Evolutionary conservation across 2,888 invertebrate species (phyloP), one percentile per base, ranked within the genome.

Genomic region (Dicyrtomina minuta): DNA sequence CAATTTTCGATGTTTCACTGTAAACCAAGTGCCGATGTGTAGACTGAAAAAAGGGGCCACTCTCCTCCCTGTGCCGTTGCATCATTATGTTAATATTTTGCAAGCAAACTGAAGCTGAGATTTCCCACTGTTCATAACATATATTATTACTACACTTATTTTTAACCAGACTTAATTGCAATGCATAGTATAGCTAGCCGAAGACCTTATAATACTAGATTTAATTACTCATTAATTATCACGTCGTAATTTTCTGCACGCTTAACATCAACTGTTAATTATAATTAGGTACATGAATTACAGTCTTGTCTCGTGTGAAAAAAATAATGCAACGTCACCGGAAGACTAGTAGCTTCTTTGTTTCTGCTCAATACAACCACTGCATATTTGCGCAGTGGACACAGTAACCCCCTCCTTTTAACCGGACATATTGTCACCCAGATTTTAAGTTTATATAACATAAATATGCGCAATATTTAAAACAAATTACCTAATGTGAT

Each of bases 261-360:
- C 41, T 43, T 61, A 43, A 24, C 26, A 22, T 43, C 22, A 61
- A 43, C 44, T 43, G 41, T 51, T 65, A 55, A 49, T 22, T 64
- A 26, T 65, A 65, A 33, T 65, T 65, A 65, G 65, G 65, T 65
- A 65, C 65, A 55, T 65, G 65, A 65, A 65, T 65, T 65, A 65
- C 65, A 65, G 65, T 65, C 65, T 65, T 65, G 65, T 65, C 65
- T 65, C 65, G 65, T 65, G 27, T 17, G 53, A 65, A 60, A 65
- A 65, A 33, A 49, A 53, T 55, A 55, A 55, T 65, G 55, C 65
- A 65, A 65, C 65, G 65, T 41, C 65, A 65, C 65, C 53, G 65
- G 65, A 53, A 65, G 65, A 65, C 20, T 55, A 65, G 65, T 53
- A 53, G 33, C 27, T 60, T 22, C 20, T 58, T 15, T 26, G 15